Conservation (phyloP, 2,113 vertebrate species). For the Stigmatopora nigra region DNA sequence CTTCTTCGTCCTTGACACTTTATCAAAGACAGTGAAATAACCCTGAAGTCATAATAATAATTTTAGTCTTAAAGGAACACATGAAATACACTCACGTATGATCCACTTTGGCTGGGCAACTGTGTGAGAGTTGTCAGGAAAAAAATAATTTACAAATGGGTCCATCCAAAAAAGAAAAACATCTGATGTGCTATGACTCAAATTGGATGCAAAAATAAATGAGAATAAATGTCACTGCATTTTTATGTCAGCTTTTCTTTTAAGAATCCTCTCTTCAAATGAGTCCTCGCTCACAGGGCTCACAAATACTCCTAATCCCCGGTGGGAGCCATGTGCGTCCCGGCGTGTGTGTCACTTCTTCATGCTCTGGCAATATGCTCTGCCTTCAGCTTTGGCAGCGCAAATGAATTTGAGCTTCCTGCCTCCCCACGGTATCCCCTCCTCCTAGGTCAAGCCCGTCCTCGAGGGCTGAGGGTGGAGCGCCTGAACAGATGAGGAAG, state of each 20-base stretch:
- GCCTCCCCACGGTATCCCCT: constrained; percentile 39
- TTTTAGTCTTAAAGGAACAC: constrained; percentile 3
- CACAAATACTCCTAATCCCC: constrained; percentile 16
- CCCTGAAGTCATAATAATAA: background rate
- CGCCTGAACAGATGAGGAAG: constrained; percentile 32
- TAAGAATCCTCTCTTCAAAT: constrained; percentile 4
- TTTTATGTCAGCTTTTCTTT: constrained; percentile 20
- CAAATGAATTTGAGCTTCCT: constrained; percentile 57
- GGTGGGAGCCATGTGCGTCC: constrained; percentile 28
- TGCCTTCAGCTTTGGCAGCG: constrained; percentile 43
- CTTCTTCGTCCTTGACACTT: no score
- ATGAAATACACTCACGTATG: constrained; percentile 24
- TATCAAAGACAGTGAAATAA: background rate
- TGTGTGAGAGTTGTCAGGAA: background rate
- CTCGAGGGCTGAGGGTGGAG: constrained; percentile 60
- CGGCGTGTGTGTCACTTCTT: constrained; percentile 31
- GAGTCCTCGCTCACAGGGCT: constrained; percentile 16
- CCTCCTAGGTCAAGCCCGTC: constrained; percentile 61
- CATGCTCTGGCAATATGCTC: constrained; percentile 43
- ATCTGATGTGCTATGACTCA: constrained; percentile 7
- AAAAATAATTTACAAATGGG: constrained; percentile 5
- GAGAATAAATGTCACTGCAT: constrained; percentile 7
- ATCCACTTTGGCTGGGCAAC: constrained; percentile 14
- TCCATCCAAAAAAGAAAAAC: background rate
- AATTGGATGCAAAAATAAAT: constrained; percentile 17